Evolutionary conservation across 1,140 invertebrate species (phyloP), one percentile per base, ranked within the genome.

Genomic region (Drosophila paulistorum): DNA sequence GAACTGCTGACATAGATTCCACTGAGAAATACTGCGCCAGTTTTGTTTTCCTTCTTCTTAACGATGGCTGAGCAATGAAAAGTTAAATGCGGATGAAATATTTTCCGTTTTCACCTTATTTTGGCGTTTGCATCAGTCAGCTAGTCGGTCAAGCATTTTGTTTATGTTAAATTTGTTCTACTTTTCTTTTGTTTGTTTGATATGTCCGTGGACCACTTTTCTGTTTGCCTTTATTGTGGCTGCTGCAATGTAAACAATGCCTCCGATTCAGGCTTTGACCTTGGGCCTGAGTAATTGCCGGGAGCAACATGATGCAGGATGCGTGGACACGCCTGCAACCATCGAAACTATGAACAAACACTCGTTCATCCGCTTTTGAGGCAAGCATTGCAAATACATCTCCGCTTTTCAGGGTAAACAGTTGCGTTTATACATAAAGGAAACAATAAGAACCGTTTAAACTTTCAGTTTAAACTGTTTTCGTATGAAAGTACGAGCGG

Each of bases 21-120:
- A 62, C 42, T 77, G 77, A 82, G 87, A 87, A 79, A 87, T 79
- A 82, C 86, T 65, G 72, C 76, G 82, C 76, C 76, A 86, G 75
- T 86, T 87, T 82, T 82, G 72, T 61, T 68, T 87, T 86, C 58
- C 86, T 79, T 79, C 79, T 76, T 61, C 71, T 87, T 86, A 64
- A 87, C 69, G 82, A 74, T 59, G 83, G 76, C 83, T 74, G 17
- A 68, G 79, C 83, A 87, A 87, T 82, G 64, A 79, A 86, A 76
- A 67, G 58, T 65, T 66, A 67, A 76, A 72, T 72, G 13, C 9
- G 9, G 60, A 42, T 81, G 60, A 78, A 86, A 85, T 79, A 62
- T 76, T 77, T 69, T 76, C 45, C 63, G 58, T 67, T 30, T 71
- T 33, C 55, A 33, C 68, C 48, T 72, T 68, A 23, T 63, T 71